Evolutionary conservation across 1,140 invertebrate species (phyloP).

Genomic region (Lordiphosa collinella): DNA sequence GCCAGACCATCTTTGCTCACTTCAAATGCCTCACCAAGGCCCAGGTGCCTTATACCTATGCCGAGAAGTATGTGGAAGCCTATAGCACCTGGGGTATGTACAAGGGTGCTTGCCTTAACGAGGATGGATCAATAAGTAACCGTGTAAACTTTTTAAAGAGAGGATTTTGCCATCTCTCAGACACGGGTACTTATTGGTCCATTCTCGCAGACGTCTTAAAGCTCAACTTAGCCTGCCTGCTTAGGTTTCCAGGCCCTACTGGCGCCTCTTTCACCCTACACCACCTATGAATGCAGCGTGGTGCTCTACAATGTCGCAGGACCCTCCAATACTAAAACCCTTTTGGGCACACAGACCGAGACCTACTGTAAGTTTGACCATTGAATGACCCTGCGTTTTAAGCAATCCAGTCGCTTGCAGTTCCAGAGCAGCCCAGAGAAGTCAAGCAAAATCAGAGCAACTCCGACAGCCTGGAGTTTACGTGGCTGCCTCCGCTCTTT

Average conservation of each 20-base stretch:
- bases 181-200: too few relatives aligned
- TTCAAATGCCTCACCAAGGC: conserved; percentile 42
- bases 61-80: conserved; percentile 56
- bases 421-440: conserved; percentile 52
- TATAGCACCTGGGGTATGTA: conserved; percentile 40
- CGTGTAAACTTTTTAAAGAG: too few relatives aligned
- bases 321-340: conserved; percentile 8
- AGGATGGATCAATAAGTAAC: too few relatives aligned
- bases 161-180: too few relatives aligned
- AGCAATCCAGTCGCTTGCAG: conserved; percentile 23
- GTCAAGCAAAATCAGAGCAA: conserved; percentile 3
- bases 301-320: conserved; percentile 64
- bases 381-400: not conserved
- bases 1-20: conserved; percentile 55
- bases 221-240: too few relatives aligned
- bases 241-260: conserved; percentile 57
- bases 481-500: conserved; percentile 45
- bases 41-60: conserved; percentile 29
- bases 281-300: conserved; percentile 46
- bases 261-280: conserved; percentile 52
- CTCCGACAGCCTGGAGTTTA: conserved; percentile 29
- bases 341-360: conserved; percentile 11
- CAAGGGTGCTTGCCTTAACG: too few relatives aligned
- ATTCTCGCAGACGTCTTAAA: too few relatives aligned
- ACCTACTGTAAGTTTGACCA: conserved; percentile 47